Percentiles rank a stretch among this genome's conserved stretches.
Conservation (phyloP, 1,140 invertebrate species). For the Pseudachorutes palmiensis region DNA sequence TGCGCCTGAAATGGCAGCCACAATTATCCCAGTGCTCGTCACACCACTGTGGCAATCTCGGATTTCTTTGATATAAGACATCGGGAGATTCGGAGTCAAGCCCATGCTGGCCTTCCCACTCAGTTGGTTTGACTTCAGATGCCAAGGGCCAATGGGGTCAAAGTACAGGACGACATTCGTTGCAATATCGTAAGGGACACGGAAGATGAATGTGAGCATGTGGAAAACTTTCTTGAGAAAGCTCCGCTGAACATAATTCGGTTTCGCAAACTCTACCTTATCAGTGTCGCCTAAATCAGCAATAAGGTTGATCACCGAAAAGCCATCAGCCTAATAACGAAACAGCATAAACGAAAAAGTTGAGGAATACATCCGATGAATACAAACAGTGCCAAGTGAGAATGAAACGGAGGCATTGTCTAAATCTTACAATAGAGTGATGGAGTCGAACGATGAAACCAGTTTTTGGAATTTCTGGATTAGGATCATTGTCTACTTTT, state of each 20-base stretch:
- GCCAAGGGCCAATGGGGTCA: background rate
- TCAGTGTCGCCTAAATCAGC: background rate
- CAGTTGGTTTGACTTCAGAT: background rate
- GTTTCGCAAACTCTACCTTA: background rate
- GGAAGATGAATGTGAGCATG: background rate
- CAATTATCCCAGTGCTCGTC: background rate
- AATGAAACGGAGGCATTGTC: too few relatives aligned
- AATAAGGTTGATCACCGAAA: background rate
- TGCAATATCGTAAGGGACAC: conserved; percentile 1
- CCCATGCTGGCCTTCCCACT: background rate
- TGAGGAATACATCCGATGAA: background rate
- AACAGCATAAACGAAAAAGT: too few relatives aligned
- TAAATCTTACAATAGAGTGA: background rate
- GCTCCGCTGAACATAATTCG: background rate
- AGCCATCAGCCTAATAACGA: background rate
- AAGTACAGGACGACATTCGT: background rate
- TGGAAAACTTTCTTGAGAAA: background rate
- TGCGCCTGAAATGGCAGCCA: background rate
- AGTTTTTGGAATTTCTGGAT: background rate
- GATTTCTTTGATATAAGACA: conserved; percentile 7
- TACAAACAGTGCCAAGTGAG: background rate
- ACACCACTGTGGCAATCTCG: background rate
- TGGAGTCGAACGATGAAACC: background rate
- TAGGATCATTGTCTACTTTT: background rate
- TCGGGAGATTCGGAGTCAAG: background rate